Evolutionary conservation across 1,140 invertebrate genomes (phyloP), one percentile per base, ranked within the genome.

Genomic region (Psix sp.): DNA sequence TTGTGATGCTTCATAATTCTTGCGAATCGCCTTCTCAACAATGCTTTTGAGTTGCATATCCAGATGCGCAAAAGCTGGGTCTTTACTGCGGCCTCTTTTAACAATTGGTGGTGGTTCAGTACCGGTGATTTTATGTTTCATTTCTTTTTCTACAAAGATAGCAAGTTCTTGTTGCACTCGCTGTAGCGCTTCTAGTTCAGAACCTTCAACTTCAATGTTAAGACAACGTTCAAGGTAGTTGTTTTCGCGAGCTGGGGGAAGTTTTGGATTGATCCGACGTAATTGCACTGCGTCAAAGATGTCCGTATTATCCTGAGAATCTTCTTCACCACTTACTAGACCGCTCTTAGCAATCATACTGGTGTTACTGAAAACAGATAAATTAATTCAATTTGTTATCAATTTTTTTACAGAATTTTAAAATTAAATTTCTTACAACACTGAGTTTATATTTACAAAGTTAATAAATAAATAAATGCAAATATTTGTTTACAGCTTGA

Each of bases 211-310:
- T 24, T 86, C 82, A 11, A 87, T 84, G 10, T 86, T 86, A 5
- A 87, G 46, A 65, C 85, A 86, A 14, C 79, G 77, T 38, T 86
- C 80, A 0, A 83, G 7, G 10, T 67, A 77, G 36, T 73, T 80
- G 21, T 76, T 81, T 9, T 81, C 76, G 5, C 65, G 75, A 0
- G 46, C 33, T 0, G 56, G 46, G 0, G 63, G 20, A 0, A 24
- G 42, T 16, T 73, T 72, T 2, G 83, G 80, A 49, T 79, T 67
- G 15, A 86, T 66, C 15, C 80, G 76, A 20, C 84, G 77, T 5
- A 86, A 45, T 15, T 87, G 78, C 3, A 86, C 80, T 0, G 84
- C 84, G 26, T 86, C 84, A 3, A 86, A 82, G 0, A 86, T 82
- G 39, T 86, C 84, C 0, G 82, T 84, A 43, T 86, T 86, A 20